Evolutionary conservation across 1,140 invertebrate species (phyloP), one percentile per base, ranked within the genome.

Genomic region (Eriosoma lanigerum): DNA sequence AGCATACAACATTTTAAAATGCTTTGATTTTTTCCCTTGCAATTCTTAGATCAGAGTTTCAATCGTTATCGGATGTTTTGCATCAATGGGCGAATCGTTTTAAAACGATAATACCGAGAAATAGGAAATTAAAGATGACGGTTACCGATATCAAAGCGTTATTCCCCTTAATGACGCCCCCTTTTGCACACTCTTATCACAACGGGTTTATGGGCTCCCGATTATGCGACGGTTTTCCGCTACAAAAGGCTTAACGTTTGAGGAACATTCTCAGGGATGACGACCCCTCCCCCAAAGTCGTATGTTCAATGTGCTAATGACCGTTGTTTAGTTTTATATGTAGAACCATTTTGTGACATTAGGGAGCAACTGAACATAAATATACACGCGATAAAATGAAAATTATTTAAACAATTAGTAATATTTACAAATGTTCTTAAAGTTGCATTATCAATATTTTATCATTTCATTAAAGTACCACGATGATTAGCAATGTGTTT

Each of bases 71-170:
- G 52, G 62, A 73, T 32, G 29, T 54, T 73, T 46, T 62, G 75
- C 54, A 62, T 78, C 56, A 62, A 78, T 48, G 75, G n/a, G 26
- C 32, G 75, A 44, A 60, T 76, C 50, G 29, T 54, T 54, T 38
- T 24, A 56, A 54, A 76, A 48, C 54, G 52, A 60, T 62, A 46
- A 48, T 60, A 29, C 75, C 21, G 38, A 60, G 75, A 62, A 78
- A 48, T 78, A 78, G 75, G 75, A 78, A 78, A 78, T 78, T 78
- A 78, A 78, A 78, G 75, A 78, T 78, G 75, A 78, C 75, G 54
- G 75, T 60, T 24, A 26, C 75, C 56, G 75, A 78, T 78, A 78
- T 29, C 73, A 9, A 54, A 76, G 26, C 38, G 56, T 48, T 46
- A 60, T 62, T 46, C 75, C 75, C 75, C 75, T 62, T 78, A 78